Evolutionary conservation across 2,113 vertebrate genomes (phyloP), one percentile per base, ranked within the genome.

Genomic region (Phrynocephalus versicolor): DNA sequence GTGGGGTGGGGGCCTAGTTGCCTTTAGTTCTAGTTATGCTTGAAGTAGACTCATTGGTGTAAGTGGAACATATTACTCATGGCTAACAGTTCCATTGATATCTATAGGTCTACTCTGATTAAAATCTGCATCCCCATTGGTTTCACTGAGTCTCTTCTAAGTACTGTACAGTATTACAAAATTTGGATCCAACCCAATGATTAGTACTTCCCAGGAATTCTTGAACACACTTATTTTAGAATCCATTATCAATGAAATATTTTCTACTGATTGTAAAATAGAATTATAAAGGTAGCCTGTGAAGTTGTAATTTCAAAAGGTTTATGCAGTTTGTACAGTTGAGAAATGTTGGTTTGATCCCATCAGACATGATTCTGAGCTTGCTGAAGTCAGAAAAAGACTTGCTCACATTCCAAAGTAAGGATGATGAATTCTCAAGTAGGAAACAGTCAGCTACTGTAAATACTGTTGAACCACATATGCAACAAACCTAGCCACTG

Each of bases 401-500:
- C 39, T 72, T 81, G 71, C 70, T 86, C 73, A 84, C 80, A 85
- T 87, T 88, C 33, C 88, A 78, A 82, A 25, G 37, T 37, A 19
- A 6, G 37, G 65, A 58, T 41, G 18, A 79, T 14, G 7, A 79
- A 87, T 30, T 2, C 71, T 85, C 55, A 73, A 75, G 82, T 84
- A 45, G 27, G 60, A n/a, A 86, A 78, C 64, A 88, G 84, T 58
- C 65, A 88, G 33, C 70, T n/a, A n/a, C n/a, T 90, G 73, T 73
- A 74, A 83, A 84, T 84, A 70, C 85, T 73, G 72, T 60, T 89
- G 90, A 80, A 81, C 77, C 89, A 90, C 86, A 58, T 89, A 45
- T 92, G 83, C 89, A 91, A 87, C 84, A 92, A 90, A 90, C 89
- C 88, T 94, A 89, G 92, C 85, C 88, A 89, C 39, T 83, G 88